Evolutionary conservation across 2,797 vertebrate genomes (phyloP), one percentile per base, ranked within the genome.

Genomic region (Strix occidentalis): DNA sequence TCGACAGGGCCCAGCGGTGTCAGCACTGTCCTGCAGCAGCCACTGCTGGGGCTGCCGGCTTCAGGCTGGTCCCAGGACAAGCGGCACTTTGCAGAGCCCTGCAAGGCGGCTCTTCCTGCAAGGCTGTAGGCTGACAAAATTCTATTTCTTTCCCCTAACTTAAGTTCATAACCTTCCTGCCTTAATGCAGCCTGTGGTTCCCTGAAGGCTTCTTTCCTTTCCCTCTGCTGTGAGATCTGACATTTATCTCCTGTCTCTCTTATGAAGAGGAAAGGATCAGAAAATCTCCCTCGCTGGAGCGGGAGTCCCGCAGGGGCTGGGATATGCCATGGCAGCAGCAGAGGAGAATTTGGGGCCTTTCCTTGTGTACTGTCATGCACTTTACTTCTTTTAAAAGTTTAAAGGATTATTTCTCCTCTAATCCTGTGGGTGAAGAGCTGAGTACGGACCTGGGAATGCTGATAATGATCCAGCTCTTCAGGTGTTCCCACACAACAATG

Each of bases 1-100:
- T 5, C 9, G 21, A 8, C 15, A 28, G 19, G 2, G 1, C 51
- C 43, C 35, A 12, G 43, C 0, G 7, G 58, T 35, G 50, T 9
- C 48, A 53, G 64, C 39, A 11, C 33, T 6, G 1, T 9, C 46
- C 56, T 46, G 56, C 54, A 12, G 8, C 45, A 26, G 43, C 20
- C 45, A 45, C 41, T 9, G 50, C 61, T 11, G 16, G 6, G 25
- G 21, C 64, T 21, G 43, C 25, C 53, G 9, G 41, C 58, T 37
- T 5, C 11, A 17, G 43, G 19, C n/a, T 4, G 7, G 12, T 16
- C 84, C 72, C 12, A 5, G 54, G 56, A 28, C 48, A 33, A 6
- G 54, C 2, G 0, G 9, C 74, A 3, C 41, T 20, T 41, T 2
- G 37, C 54, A 43, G 70, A 61, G 78, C 39, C 16, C 3, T 5